Evolutionary conservation across 2,888 invertebrate species (phyloP).

Genomic region (Frankliniella fusca): DNA sequence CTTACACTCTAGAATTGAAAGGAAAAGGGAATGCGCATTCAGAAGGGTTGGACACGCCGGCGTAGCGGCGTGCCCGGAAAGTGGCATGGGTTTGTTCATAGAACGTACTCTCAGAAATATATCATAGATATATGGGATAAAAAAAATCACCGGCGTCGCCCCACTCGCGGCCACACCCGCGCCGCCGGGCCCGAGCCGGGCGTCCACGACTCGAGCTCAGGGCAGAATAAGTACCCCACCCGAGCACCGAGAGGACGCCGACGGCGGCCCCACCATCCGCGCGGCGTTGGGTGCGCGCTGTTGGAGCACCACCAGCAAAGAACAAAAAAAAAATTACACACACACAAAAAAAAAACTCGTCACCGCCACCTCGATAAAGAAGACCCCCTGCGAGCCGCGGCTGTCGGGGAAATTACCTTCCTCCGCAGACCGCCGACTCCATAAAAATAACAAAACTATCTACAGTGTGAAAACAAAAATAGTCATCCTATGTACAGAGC

Average conservation of each 20-base stretch:
- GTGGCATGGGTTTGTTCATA: slow-evolving; percentile 64
- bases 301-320: slow-evolving; percentile 43
- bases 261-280: slow-evolving; percentile 35
- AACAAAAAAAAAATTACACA: slow-evolving; percentile 45
- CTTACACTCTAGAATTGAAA: background rate
- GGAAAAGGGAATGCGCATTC: slow-evolving; percentile 21
- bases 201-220: slow-evolving; percentile 29
- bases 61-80: slow-evolving; percentile 13
- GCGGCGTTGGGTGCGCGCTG: slow-evolving; percentile 36
- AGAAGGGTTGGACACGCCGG: background rate
- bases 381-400: background rate
- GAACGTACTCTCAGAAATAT: slow-evolving; percentile 91
- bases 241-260: slow-evolving; percentile 34
- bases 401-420: slow-evolving; percentile 11
- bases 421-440: background rate
- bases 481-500: background rate
- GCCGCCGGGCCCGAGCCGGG: background rate
- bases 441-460: background rate
- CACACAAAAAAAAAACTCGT: background rate
- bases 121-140: slow-evolving; percentile 96
- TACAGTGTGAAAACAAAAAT: background rate
- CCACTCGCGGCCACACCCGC: slow-evolving; percentile 30
- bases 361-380: slow-evolving; percentile 2
- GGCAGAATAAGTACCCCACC: slow-evolving; percentile 32
- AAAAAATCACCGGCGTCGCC: slow-evolving; percentile 67